These are phyloP conservation scores for Monomorium pharaonis DNA, from an alignment of 1,140 invertebrate species.

Conservation along the genomic window DNA sequence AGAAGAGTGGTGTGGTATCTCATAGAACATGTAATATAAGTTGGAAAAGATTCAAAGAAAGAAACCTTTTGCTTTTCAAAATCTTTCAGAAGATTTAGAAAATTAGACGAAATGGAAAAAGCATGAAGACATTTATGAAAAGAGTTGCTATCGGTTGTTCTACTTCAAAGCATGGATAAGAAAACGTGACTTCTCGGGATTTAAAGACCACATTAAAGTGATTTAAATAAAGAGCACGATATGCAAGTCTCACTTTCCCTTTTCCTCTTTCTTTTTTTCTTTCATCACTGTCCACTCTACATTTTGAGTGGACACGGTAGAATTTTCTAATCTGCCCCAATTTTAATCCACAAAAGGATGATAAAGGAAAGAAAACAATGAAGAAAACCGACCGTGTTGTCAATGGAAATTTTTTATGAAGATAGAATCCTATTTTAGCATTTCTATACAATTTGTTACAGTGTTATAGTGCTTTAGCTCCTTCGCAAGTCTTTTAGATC, in stretches of 20 bases:
- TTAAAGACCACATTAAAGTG: neutral
- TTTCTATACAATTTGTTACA: neutral
- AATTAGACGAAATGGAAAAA: neutral
- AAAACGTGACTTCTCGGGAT: neutral
- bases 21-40: slow-evolving; percentile 1
- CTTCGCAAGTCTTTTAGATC: neutral
- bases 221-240: neutral
- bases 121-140: neutral
- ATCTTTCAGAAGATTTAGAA: neutral
- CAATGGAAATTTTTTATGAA: neutral
- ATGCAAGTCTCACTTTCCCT: neutral
- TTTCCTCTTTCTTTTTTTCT: neutral
- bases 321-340: slow-evolving; percentile 17
- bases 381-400: neutral
- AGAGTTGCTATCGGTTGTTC: neutral
- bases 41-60: neutral
- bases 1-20: neutral
- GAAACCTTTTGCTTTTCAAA: neutral
- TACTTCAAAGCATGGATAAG: neutral
- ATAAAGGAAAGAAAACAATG: neutral
- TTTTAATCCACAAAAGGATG: slow-evolving; percentile 31
- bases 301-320: neutral
- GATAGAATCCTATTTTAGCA: neutral
- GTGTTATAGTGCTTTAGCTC: neutral
- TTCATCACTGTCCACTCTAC: neutral